Percentiles rank a stretch among this genome's conserved stretches.
Evolutionary conservation across 2,888 invertebrate species (phyloP).

Genomic region (Heteromyza rotundicornis): DNA sequence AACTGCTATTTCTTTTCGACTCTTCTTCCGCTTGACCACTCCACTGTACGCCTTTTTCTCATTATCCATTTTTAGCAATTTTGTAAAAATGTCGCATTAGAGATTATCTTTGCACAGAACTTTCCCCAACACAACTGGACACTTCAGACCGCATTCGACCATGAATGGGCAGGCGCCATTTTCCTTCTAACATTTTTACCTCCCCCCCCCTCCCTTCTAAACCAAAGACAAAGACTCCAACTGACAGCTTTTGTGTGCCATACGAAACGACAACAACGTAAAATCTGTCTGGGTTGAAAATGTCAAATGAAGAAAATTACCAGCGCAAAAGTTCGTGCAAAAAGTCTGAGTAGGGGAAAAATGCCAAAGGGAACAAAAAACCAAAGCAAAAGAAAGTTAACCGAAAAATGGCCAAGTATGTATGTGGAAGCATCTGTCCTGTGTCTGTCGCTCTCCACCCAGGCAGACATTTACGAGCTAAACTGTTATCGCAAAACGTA

Average conservation of each 20-base stretch:
- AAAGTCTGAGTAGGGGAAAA: no score
- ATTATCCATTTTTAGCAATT: constrained; percentile 54
- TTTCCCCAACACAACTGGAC: constrained; percentile 37
- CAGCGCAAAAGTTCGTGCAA: constrained; percentile 9
- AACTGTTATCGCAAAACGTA: constrained; percentile 33
- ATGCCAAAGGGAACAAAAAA: neutral
- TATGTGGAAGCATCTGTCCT: neutral
- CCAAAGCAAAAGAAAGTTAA: constrained; percentile 2
- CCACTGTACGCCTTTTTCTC: constrained; percentile 41
- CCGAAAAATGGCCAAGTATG: constrained; percentile 11
- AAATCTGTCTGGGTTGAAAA: neutral
- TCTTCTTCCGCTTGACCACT: neutral
- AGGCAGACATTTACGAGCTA: constrained; percentile 25
- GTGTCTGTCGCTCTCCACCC: neutral
- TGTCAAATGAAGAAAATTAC: constrained; percentile 3
- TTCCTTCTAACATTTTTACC: neutral
- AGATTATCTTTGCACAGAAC: constrained; percentile 56
- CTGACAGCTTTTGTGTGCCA: neutral
- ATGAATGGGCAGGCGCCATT: neutral
- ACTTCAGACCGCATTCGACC: neutral
- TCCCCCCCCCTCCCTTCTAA: neutral
- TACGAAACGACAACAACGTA: neutral
- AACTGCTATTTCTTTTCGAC: no score
- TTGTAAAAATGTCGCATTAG: constrained; percentile 57
- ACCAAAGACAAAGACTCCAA: neutral